Evolutionary conservation across 2,113 vertebrate species (phyloP).

Genomic region (Nematolebias whitei): DNA sequence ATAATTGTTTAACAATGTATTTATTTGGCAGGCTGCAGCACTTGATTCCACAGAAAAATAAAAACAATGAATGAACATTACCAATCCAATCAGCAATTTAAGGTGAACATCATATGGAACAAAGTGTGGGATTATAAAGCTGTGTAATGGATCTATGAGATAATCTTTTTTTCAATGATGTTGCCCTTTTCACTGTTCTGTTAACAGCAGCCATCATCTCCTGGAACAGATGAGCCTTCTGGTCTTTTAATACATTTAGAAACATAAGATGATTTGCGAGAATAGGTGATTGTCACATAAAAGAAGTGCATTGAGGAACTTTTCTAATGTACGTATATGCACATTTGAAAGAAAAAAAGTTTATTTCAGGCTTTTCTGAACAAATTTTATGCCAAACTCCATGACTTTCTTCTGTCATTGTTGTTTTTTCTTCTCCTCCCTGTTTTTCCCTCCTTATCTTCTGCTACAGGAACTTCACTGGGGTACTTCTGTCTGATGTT

Average conservation of each 20-base stretch:
- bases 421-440: slow-evolving; percentile 18
- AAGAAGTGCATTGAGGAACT: neutral
- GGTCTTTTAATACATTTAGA: too few relatives aligned
- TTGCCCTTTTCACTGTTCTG: neutral
- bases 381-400: slow-evolving; percentile 7
- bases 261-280: too few relatives aligned
- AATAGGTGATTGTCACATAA: too few relatives aligned
- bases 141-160: neutral
- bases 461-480: slow-evolving; percentile 21
- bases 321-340: neutral
- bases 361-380: slow-evolving; percentile 3
- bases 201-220: neutral
- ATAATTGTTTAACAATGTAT: neutral
- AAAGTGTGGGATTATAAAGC: neutral
- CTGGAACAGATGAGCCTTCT: neutral
- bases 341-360: neutral
- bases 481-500: neutral
- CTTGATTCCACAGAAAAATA: neutral
- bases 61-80: neutral
- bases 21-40: neutral
- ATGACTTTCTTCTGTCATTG: slow-evolving; percentile 11
- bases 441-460: slow-evolving; percentile 22
- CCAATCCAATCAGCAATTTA: too few relatives aligned
- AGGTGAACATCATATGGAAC: neutral
- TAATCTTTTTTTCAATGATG: neutral